A percentile compares a stretch with the other conserved stretches of the same genome.
phyloP scores from a whole-genome alignment of 2,888 invertebrate species.

The Blastobasis lacticolella region DNA sequence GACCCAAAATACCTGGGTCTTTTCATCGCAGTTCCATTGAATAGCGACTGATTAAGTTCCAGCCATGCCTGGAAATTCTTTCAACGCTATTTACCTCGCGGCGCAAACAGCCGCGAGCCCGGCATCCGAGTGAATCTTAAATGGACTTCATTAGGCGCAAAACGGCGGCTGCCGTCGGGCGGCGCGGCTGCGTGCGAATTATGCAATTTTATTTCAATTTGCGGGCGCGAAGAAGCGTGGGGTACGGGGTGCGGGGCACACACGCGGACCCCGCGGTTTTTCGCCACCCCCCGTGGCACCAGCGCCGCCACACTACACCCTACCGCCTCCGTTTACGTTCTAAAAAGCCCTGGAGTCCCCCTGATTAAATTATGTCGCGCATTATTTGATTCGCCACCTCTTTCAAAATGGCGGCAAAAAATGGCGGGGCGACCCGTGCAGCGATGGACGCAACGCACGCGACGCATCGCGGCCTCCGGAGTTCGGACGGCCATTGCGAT shows the following conservation, averaged over 20 bases:
- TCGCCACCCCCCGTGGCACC: constrained; percentile 37
- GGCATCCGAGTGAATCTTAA: constrained; percentile 26
- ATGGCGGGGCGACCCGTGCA: not conserved
- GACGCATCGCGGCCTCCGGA: too few species aligned
- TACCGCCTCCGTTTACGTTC: constrained; percentile 34
- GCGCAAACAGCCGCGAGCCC: constrained; percentile 14
- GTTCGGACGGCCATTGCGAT: too few species aligned
- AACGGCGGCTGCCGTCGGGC: constrained; percentile 23
- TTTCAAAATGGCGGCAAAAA: constrained; percentile 66
- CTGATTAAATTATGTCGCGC: constrained; percentile 67
- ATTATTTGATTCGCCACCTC: constrained; percentile 71
- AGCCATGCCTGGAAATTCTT: too few species aligned
- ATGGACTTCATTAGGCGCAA: constrained; percentile 59
- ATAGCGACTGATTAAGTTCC: too few species aligned
- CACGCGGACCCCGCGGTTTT: constrained; percentile 52
- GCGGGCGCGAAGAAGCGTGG: constrained; percentile 37
- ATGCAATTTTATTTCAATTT: constrained; percentile 69
- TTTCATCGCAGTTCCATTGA: too few species aligned
- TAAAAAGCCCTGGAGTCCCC: constrained; percentile 25
- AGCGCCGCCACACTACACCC: constrained; percentile 38
- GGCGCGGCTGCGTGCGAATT: constrained; percentile 38
- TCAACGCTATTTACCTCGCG: too few species aligned
- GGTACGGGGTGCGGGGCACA: constrained; percentile 32
- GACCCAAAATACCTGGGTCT: too few species aligned
- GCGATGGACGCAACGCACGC: too few species aligned